phyloP scores from a whole-genome alignment of 2,797 vertebrate species.

The Pelochelys cantorii region DNA sequence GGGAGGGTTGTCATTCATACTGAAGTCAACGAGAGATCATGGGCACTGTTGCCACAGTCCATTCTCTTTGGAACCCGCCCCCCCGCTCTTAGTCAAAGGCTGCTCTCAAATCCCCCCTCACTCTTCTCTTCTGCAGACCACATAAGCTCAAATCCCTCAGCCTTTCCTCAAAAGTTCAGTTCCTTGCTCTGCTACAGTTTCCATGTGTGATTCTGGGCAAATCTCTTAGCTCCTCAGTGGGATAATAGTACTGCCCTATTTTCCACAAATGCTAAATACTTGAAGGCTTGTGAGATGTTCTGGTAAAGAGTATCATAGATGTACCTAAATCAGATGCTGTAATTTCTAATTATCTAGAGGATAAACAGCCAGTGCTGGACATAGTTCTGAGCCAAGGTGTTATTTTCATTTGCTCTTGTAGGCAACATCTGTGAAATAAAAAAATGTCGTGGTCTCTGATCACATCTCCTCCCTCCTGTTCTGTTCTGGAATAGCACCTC shows the following conservation, averaged over 20 bases:
- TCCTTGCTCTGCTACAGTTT: too few relatives aligned
- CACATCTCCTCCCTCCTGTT: background rate
- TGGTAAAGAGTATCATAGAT: fast-evolving
- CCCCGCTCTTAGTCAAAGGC: too few relatives aligned
- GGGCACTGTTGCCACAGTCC: background rate
- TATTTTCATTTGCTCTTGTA: background rate
- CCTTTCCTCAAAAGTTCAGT: too few relatives aligned
- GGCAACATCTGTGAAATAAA: fast-evolving
- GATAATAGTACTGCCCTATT: too few relatives aligned
- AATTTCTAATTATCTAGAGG: background rate
- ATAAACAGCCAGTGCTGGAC: background rate
- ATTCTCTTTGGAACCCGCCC: too few relatives aligned
- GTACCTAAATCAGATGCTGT: background rate
- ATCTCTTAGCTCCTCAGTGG: too few relatives aligned
- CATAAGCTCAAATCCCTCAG: too few relatives aligned
- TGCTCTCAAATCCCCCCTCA: too few relatives aligned
- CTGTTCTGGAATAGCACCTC: background rate
- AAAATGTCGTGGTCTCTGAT: background rate
- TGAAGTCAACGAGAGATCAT: background rate
- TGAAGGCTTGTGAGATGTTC: background rate
- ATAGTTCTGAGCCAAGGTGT: background rate
- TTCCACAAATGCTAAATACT: background rate
- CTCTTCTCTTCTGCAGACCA: too few relatives aligned
- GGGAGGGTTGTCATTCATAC: fast-evolving
- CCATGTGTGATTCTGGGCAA: too few relatives aligned